Evolutionary conservation across 2,888 invertebrate species (phyloP).

Genomic region (Elysia crispata): DNA sequence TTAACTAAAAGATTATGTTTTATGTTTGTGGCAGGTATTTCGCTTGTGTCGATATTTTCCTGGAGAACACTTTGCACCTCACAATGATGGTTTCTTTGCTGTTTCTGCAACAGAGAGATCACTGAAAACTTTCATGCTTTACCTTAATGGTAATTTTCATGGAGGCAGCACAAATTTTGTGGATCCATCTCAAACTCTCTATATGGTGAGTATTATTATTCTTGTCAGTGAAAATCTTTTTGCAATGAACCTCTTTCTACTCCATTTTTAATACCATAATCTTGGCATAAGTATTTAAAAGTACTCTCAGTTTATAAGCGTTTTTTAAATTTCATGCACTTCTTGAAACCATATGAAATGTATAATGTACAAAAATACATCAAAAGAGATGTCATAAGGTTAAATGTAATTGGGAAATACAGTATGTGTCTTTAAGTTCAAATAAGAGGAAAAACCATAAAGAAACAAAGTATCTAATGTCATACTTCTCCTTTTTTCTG

Average conservation of each 20-base stretch:
- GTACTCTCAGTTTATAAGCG: no score
- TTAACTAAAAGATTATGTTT: background rate
- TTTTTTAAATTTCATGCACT: no score
- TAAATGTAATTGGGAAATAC: background rate
- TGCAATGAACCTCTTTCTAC: no score
- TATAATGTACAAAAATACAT: no score
- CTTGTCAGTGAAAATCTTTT: no score
- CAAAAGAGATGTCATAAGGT: no score
- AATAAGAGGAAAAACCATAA: background rate
- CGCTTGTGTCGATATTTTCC: constrained; percentile 69
- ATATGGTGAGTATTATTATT: constrained; percentile 57
- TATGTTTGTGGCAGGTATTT: constrained; percentile 61
- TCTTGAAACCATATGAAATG: no score
- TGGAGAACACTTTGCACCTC: constrained; percentile 74
- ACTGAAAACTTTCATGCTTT: constrained; percentile 72
- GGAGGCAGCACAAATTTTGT: constrained; percentile 74
- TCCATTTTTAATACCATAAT: no score
- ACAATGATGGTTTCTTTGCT: constrained; percentile 72
- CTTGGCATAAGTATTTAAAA: no score
- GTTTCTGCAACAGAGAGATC: constrained; percentile 62
- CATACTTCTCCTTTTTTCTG: background rate
- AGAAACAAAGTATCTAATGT: background rate
- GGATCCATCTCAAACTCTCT: constrained; percentile 65
- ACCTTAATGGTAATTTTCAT: constrained; percentile 69
- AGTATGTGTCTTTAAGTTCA: background rate